phyloP scores from a whole-genome alignment of 2,113 vertebrate genomes.

The Pimephales promelas region DNA sequence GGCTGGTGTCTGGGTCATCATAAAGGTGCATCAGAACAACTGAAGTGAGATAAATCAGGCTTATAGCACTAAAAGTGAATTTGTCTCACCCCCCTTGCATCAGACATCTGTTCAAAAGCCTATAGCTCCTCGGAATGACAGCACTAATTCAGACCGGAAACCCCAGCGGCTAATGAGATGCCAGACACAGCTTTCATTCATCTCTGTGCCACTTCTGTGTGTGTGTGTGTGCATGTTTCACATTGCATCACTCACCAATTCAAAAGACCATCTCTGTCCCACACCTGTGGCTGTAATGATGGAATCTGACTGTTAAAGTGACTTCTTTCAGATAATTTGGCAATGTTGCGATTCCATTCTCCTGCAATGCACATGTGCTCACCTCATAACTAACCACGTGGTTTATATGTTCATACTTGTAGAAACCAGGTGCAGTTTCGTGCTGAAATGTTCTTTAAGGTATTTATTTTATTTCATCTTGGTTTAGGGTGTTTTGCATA shows the following conservation, averaged over 20 bases:
- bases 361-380: slow-evolving; percentile 33
- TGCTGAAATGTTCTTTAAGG: slow-evolving; percentile 8
- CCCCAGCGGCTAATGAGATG: slow-evolving; percentile 65
- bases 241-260: not conserved
- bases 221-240: slow-evolving; percentile 2
- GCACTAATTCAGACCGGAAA: slow-evolving; percentile 58
- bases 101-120: slow-evolving; percentile 67
- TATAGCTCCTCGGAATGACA: slow-evolving; percentile 62
- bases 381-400: slow-evolving; percentile 32
- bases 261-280: not conserved
- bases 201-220: slow-evolving; percentile 52
- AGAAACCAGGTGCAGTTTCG: slow-evolving; percentile 26
- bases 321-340: not conserved
- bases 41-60: not conserved
- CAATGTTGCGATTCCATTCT: not conserved
- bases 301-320: not conserved
- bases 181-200: slow-evolving; percentile 63
- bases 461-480: not conserved
- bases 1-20: not conserved
- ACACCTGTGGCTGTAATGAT: slow-evolving; percentile 5
- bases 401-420: slow-evolving; percentile 23
- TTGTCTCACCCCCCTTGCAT: slow-evolving; percentile 46
- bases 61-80: slow-evolving; percentile 39
- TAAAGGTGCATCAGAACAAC: not conserved
- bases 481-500: not conserved